Evolutionary conservation across 2,113 vertebrate genomes (phyloP), one percentile per base, ranked within the genome.

Genomic region (Piaya cayana): DNA sequence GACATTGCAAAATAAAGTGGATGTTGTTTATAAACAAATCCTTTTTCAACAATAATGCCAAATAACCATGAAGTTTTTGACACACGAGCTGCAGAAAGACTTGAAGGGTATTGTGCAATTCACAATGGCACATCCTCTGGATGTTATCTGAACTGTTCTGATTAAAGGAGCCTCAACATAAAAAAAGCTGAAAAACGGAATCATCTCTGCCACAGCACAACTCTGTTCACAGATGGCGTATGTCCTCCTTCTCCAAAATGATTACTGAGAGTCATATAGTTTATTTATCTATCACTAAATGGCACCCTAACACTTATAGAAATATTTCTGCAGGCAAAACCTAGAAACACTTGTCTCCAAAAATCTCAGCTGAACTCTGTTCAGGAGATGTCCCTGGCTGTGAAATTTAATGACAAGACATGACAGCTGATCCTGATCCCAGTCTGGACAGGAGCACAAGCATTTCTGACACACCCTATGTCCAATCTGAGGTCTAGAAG

Each of bases 181-280:
- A 62, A 67, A 32, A 16, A 74, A 70, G 45, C 49, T 34, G 85
- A 58, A 50, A 42, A 77, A n/a, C 32, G 15, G 20, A 34, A 11
- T 7, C 6, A 0, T 25, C 55, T 16, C 59, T 62, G 67, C 29
- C 37, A 34, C 69, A 78, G 6, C 9, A 37, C n/a, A 56, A 53
- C 30, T 62, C 78, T 82, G 36, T 13, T 49, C 45, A 10, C 12
- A 6, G 27, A 0, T 2, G 6, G 12, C 14, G 7, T 2, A 3
- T 9, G 12, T 70, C 27, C 55, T 88, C 16, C 52, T 49, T 80
- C 69, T 39, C 50, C 15, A 43, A 77, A 68, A 37, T 12, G 20
- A 19, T 67, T 25, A 21, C 15, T 16, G 2, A 13, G 20, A n/a
- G 21, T 17, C 10, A 29, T 39, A 42, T 58, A 69, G n/a, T 65